Evolutionary conservation across 2,888 invertebrate genomes (phyloP).

Genomic region (Rhamnusium bicolor): DNA sequence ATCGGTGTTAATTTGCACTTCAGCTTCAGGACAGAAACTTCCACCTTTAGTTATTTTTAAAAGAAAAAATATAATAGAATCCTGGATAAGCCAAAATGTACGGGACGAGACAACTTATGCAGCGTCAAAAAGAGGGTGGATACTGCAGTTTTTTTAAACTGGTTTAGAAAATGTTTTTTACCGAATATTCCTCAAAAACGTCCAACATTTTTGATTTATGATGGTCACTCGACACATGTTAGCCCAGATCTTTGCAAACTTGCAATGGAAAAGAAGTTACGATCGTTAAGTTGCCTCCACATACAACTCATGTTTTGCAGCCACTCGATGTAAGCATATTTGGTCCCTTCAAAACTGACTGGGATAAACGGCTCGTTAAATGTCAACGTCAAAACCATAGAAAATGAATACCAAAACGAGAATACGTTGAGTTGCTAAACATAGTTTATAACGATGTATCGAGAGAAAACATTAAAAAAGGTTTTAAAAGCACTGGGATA

Average conservation of each 20-base stretch:
- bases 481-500: constrained; percentile 5
- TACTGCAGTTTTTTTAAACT: constrained; percentile 60
- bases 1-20: constrained; percentile 33
- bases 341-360: background rate
- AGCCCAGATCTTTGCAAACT: background rate
- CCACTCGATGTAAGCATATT: background rate
- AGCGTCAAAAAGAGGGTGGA: constrained; percentile 49
- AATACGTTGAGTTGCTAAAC: background rate
- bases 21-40: constrained; percentile 44
- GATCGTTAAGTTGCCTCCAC: background rate
- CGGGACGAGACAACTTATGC: constrained; percentile 15
- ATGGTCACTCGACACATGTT: constrained; percentile 58
- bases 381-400: background rate
- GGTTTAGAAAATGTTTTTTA: constrained; percentile 57
- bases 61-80: background rate
- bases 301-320: background rate
- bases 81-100: background rate
- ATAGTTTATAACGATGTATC: background rate
- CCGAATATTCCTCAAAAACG: constrained; percentile 56
- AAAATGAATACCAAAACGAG: background rate
- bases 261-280: background rate
- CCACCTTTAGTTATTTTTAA: constrained; percentile 38
- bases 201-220: constrained; percentile 59
- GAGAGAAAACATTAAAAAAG: constrained; percentile 2
- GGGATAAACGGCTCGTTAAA: background rate